Evolutionary conservation across 2,113 vertebrate genomes (phyloP).

Genomic region (Chunga burmeisteri): DNA sequence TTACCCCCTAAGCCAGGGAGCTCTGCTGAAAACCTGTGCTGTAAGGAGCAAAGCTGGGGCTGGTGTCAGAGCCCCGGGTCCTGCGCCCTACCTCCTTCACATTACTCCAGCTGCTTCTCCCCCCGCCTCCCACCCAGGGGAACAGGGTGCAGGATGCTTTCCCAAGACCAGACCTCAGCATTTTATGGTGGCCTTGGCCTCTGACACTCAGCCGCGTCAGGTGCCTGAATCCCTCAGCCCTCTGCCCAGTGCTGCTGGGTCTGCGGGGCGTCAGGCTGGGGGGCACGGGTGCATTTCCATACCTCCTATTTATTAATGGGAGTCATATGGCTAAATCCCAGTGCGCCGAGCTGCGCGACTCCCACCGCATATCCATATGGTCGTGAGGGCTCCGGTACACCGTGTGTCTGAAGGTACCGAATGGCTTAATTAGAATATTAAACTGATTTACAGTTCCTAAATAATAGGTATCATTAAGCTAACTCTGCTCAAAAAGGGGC

Average conservation of each 20-base stretch:
- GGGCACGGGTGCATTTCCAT: fast-evolving
- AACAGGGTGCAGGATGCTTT: background rate
- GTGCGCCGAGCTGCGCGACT: fast-evolving
- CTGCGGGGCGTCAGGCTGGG: background rate
- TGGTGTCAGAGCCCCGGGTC: background rate
- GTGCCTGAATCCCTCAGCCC: no score
- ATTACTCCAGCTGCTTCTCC: background rate
- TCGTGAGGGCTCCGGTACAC: background rate
- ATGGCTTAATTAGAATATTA: conserved; percentile 1
- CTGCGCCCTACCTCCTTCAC: fast-evolving
- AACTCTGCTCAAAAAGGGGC: background rate
- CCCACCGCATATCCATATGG: background rate
- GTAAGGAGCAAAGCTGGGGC: background rate
- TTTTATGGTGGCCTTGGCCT: fast-evolving
- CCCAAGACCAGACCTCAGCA: background rate
- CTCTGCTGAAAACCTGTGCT: background rate
- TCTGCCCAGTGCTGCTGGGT: background rate
- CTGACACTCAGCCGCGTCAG: fast-evolving
- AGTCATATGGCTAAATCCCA: background rate
- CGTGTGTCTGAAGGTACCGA: background rate
- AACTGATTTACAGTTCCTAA: background rate
- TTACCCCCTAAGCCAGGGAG: background rate
- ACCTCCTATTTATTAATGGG: background rate
- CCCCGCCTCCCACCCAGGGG: background rate
- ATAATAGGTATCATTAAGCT: conserved; percentile 39